phyloP scores from a whole-genome alignment of 1,140 invertebrate species.

The Drosophila obscura region DNA sequence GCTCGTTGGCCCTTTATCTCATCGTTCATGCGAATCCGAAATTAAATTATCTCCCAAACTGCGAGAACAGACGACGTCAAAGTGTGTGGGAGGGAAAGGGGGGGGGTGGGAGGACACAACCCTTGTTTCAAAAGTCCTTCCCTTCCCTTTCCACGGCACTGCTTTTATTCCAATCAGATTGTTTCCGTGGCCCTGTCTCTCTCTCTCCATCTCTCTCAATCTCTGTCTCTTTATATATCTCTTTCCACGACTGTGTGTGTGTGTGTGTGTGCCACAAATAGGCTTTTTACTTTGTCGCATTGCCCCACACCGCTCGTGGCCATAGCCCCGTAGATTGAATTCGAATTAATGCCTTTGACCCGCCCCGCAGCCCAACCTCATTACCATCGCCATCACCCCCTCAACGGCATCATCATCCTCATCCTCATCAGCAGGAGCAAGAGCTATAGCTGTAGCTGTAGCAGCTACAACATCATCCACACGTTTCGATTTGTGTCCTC shows the following conservation, averaged over 20 bases:
- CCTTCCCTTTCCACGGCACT: constrained; percentile 2
- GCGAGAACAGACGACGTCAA: constrained; percentile 41
- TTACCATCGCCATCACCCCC: constrained; percentile 59
- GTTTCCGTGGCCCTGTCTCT: constrained; percentile 71
- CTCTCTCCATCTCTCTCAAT: constrained; percentile 19
- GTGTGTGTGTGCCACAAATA: constrained; percentile 62
- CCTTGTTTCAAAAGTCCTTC: constrained; percentile 75
- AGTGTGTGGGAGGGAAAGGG: constrained; percentile 34
- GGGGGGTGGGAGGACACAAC: constrained; percentile 36
- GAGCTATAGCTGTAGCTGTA: background rate
- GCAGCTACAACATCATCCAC: constrained; percentile 39
- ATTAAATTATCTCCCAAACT: constrained; percentile 83
- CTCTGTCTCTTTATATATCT: constrained; percentile 9
- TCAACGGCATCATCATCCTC: constrained; percentile 21
- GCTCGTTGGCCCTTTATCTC: constrained; percentile 60
- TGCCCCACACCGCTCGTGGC: constrained; percentile 14
- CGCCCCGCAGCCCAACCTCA: constrained; percentile 63
- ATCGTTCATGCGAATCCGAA: constrained; percentile 81
- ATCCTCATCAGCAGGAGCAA: constrained; percentile 8
- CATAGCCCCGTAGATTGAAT: constrained; percentile 75
- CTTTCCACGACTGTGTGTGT: background rate
- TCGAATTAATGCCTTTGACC: constrained; percentile 84
- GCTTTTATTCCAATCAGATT: constrained; percentile 83
- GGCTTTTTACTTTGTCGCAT: constrained; percentile 79
- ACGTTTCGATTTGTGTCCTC: constrained; percentile 44